Percentiles rank a stretch among this genome's conserved stretches.
Conservation (phyloP, 1,140 invertebrate species). For the Eurosta solidaginis region DNA sequence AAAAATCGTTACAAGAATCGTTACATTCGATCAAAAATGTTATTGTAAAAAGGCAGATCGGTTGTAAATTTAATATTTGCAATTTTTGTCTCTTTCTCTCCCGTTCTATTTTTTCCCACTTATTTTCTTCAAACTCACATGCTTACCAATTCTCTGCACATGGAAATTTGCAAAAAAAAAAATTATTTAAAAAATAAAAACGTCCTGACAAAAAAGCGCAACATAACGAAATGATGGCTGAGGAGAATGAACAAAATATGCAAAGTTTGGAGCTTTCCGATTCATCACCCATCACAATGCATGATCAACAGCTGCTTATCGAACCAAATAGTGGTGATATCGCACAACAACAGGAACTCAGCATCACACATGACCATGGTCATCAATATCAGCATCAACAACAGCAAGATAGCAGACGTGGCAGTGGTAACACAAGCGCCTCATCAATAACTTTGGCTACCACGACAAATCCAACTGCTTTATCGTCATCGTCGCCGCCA, state of each 20-base stretch:
- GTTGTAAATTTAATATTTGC: constrained; percentile 21
- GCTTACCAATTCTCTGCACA: background rate
- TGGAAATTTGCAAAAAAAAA: constrained; percentile 3
- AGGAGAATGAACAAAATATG: constrained; percentile 16
- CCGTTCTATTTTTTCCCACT: background rate
- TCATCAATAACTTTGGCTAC: background rate
- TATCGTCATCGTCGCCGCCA: background rate
- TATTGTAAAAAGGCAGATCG: background rate
- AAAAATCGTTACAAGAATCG: background rate
- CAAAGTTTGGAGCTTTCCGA: constrained; percentile 7
- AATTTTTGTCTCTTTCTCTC: constrained; percentile 13
- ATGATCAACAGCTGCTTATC: background rate
- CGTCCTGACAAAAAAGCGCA: background rate
- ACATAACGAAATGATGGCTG: constrained; percentile 9
- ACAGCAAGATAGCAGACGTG: background rate
- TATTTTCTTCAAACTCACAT: background rate
- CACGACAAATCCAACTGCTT: background rate
- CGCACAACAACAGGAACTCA: background rate
- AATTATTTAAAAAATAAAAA: background rate
- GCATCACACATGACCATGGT: background rate
- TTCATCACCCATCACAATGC: background rate
- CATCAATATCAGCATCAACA: constrained; percentile 13
- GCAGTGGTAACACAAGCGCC: background rate
- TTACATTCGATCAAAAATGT: background rate
- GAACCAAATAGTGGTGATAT: background rate